These are phyloP conservation scores for Serranus cabrilla DNA, from an alignment of 2,797 vertebrate genomes.

Conservation along the genomic window DNA sequence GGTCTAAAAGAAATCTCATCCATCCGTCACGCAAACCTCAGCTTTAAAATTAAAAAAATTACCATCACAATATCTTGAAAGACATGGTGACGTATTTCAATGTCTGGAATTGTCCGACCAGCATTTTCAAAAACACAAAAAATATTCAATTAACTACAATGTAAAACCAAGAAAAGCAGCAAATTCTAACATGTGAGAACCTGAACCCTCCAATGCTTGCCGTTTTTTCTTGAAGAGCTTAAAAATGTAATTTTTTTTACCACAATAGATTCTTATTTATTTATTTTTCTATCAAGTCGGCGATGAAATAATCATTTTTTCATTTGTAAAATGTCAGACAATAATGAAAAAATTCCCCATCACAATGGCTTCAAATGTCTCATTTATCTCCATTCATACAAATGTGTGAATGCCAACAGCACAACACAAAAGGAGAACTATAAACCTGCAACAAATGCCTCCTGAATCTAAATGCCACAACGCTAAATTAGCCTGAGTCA, in stretches of 20 bases:
- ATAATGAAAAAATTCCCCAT: background rate
- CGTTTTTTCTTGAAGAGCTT: too few species aligned
- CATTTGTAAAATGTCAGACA: background rate
- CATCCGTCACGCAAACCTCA: too few species aligned
- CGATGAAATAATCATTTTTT: too few species aligned
- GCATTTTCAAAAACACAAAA: background rate
- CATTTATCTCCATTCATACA: background rate
- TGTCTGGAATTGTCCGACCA: background rate
- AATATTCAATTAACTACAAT: background rate
- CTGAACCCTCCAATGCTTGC: too few species aligned
- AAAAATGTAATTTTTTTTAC: too few species aligned
- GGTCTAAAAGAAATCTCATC: too few species aligned
- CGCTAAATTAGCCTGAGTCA: constrained; percentile 7
- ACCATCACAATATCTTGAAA: background rate
- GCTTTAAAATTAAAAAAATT: background rate
- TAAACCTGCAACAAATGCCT: constrained; percentile 8
- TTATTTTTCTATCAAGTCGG: background rate
- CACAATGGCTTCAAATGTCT: background rate
- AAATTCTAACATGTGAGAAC: background rate
- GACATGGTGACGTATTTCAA: background rate
- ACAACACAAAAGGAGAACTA: background rate
- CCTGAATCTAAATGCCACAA: constrained; percentile 13
- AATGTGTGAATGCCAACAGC: background rate
- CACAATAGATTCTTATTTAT: background rate
- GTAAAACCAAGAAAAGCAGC: background rate